Evolutionary conservation across 2,888 invertebrate genomes (phyloP), one percentile per base, ranked within the genome.

Genomic region (Ditylenchus weischeri): DNA sequence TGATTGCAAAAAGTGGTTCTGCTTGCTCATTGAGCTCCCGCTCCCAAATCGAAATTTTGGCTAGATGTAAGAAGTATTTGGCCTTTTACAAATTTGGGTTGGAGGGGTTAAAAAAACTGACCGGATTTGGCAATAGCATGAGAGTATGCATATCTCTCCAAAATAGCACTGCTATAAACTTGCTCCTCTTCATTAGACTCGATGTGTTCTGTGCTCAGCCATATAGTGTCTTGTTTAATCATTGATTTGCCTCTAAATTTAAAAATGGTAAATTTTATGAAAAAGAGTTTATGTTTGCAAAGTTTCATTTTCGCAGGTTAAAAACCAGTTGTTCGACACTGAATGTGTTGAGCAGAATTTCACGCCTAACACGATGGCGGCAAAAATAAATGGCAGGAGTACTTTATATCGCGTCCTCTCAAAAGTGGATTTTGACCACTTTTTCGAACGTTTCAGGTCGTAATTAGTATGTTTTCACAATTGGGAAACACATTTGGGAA

Each of bases 11-110:
- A 76, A 94, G 90, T 0, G 90, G 88, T 54, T 91, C 89, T n/a
- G 93, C 90, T 78, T 91, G 90, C 38, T 88, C 87, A 77, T 91
- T 91, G 58, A 95, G 86, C 0, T 90, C 88, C 7, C 90, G 88
- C 86, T 96, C 95, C 93, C 93, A 94, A 69, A 93, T 90, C 0
- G 92, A 92, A 66, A 96, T 86, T 81, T 94, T 93, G 0, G 95
- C 64, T 63, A 23, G n/a, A n/a, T n/a, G n/a, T n/a, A n/a, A n/a
- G n/a, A 54, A 61, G 23, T 61, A 29, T 29, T 15, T 2, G 29
- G 29, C 5, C 5, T 18, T 7, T 49, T 21, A 64, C n/a, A 13
- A 61, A n/a, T 10, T 57, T 64, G 11, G 35, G 35, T 13, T 51
- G 64, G 51, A 60, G 11, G 19, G 47, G 10, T 21, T n/a, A 29